A percentile compares a stretch with the other conserved stretches of the same genome.
Evolutionary conservation across 1,140 invertebrate species (phyloP).

Genomic region (Ctenoplectra terminalis): DNA sequence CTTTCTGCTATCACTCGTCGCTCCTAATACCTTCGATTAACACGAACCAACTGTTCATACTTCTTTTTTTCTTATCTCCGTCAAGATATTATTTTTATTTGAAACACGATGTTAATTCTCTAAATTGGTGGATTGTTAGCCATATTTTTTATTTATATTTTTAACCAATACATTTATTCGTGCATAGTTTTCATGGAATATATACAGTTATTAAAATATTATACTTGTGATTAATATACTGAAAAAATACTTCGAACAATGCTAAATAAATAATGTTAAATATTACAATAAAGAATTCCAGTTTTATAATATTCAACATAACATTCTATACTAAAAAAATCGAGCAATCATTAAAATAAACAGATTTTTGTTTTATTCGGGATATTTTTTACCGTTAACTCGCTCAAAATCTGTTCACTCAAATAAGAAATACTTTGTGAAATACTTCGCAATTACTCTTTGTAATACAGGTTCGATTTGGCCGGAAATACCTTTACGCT

Average conservation of each 20-base stretch:
- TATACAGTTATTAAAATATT: too few relatives aligned
- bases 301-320: too few relatives aligned
- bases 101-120: not conserved
- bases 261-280: too few relatives aligned
- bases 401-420: not conserved
- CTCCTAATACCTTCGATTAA: constrained; percentile 44
- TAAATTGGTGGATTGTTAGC: not conserved
- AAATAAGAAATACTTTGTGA: too few relatives aligned
- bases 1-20: constrained; percentile 2
- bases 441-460: not conserved
- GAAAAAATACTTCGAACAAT: too few relatives aligned
- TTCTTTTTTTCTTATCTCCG: too few relatives aligned
- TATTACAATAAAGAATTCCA: too few relatives aligned
- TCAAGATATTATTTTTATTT: not conserved
- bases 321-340: too few relatives aligned
- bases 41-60: not conserved
- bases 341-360: too few relatives aligned
- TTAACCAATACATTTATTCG: too few relatives aligned
- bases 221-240: too few relatives aligned
- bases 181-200: too few relatives aligned
- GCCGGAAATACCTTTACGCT: not conserved
- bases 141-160: not conserved
- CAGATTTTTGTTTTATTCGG: not conserved
- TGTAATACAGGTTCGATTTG: not conserved
- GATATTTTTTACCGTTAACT: not conserved